Evolutionary conservation across 2,888 invertebrate genomes (phyloP), one percentile per base, ranked within the genome.

Genomic region (Halictus quadricinctus): DNA sequence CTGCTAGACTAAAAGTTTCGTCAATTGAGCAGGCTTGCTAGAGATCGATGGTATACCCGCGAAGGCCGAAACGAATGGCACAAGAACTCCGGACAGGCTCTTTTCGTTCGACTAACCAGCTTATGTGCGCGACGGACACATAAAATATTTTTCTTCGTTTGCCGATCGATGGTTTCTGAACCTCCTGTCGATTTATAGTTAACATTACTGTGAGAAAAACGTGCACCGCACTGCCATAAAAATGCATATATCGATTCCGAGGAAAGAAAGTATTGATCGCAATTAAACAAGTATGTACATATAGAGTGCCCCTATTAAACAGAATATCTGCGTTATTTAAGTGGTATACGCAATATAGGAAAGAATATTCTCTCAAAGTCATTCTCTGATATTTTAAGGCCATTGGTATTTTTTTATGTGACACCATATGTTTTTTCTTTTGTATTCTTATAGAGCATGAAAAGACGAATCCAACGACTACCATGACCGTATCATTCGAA

Each of bases 1-100:
- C 25, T 29, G 69, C 41, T 25, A 13, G 54, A 77, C 21, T 80
- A 46, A 84, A 85, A 80, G 84, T 85, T 84, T 85, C 84, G 80
- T 69, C 78, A 60, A 84, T 80, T 21, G 60, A 73, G 78, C 60
- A 80, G 75, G 75, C 80, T 78, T 21, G 78, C 50, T 66, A 69
- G 72, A 77, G 81, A 85, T 85, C 85, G 85, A 85, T 85, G 84
- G 84, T 72, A 43, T 41, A 36, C 75, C 66, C 46, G 66, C n/a
- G 85, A 80, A 84, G 84, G 85, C 80, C 84, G 84, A 80, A 85
- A 85, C 78, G 84, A 85, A 84, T 72, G 72, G 72, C 85, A 72
- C 66, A 80, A 84, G 58, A 85, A 78, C 75, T 77, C 69, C 77
- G 66, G 58, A 75, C 50, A 29, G 58, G n/a, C 18, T 78, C n/a